These are phyloP conservation scores for Serripes groenlandicus DNA, from an alignment of 2,888 invertebrate species.

Conservation along the genomic window DNA sequence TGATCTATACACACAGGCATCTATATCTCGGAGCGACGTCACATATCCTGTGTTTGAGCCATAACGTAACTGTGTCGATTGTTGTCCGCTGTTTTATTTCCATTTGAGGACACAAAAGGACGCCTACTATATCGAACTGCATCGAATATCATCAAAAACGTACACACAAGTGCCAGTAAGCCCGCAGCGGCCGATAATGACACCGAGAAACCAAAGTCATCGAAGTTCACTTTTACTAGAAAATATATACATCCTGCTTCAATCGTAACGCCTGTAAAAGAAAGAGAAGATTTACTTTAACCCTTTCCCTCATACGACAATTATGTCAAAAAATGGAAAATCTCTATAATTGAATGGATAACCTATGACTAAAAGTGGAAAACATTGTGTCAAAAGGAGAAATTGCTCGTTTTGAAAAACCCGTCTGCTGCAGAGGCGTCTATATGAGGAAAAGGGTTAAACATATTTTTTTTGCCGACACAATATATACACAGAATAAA, in stretches of 20 bases:
- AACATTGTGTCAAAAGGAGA: no score
- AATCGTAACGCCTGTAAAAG: slow-evolving; percentile 12
- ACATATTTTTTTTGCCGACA: no score
- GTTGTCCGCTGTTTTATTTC: background rate
- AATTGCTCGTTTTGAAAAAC: no score
- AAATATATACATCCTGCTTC: slow-evolving; percentile 14
- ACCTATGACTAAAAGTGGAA: no score
- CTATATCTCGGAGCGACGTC: no score
- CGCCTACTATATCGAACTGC: background rate
- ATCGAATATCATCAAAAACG: background rate
- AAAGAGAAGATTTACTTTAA: background rate
- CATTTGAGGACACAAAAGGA: background rate
- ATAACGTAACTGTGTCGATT: background rate
- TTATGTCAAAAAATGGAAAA: no score
- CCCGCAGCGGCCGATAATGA: slow-evolving; percentile 17
- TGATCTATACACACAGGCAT: no score
- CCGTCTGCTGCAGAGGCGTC: no score
- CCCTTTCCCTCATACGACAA: no score
- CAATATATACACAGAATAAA: no score
- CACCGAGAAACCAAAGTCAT: slow-evolving; percentile 5
- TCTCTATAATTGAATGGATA: no score
- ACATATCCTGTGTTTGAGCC: background rate
- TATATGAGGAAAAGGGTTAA: no score
- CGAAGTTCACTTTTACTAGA: slow-evolving; percentile 15
- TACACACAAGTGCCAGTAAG: slow-evolving; percentile 9